Conservation (phyloP, 2,113 vertebrate species). For the Nipponia nippon region DNA sequence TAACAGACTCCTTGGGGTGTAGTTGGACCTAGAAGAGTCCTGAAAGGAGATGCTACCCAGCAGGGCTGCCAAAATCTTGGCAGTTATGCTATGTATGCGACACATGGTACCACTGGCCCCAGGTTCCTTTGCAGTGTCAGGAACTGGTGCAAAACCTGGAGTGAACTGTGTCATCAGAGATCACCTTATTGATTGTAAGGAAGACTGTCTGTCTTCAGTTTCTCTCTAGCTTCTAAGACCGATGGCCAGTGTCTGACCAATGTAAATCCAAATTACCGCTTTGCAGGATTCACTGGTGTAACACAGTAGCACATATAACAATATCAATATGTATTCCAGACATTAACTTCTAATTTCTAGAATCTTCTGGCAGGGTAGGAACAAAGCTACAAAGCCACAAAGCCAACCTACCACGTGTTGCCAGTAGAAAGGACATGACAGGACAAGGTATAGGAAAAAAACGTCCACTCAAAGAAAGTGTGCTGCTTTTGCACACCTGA, state of each 20-base stretch:
- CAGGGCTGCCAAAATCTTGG: neutral
- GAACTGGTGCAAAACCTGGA: neutral
- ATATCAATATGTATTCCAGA: neutral
- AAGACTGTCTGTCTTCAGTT: neutral
- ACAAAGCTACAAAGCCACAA: neutral
- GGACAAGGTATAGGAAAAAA: neutral
- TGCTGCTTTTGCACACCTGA: neutral
- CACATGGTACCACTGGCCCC: accelerated
- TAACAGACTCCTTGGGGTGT: no score
- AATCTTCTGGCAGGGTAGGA: neutral
- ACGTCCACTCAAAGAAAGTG: neutral
- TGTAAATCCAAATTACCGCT: neutral
- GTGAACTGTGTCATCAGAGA: neutral
- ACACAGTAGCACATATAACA: neutral
- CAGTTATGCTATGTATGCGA: accelerated
- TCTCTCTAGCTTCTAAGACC: neutral
- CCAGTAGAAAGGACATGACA: neutral
- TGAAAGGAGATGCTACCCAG: neutral
- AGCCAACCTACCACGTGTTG: neutral
- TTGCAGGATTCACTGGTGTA: neutral
- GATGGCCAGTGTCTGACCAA: neutral
- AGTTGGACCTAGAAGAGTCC: neutral
- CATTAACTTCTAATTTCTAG: neutral
- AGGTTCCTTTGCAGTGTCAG: neutral
- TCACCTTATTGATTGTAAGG: neutral